Conservation (phyloP, 2,888 invertebrate genomes). For the Laothoe populi region DNA sequence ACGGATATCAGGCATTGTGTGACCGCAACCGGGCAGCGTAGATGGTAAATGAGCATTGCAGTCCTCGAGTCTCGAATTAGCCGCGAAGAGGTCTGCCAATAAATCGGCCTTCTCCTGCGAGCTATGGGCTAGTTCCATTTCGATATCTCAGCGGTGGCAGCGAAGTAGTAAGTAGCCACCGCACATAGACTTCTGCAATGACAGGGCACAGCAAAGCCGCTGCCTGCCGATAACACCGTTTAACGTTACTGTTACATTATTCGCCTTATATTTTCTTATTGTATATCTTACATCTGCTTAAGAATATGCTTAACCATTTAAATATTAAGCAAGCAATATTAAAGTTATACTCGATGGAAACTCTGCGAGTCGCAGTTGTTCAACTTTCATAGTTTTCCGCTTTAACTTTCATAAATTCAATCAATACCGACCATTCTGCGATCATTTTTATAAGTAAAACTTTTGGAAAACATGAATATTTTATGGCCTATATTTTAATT, state of each 20-base stretch:
- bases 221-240: too few relatives aligned
- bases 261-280: neutral
- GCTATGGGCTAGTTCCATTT: too few relatives aligned
- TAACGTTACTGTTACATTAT: neutral
- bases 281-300: constrained; percentile 19
- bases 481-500: constrained; percentile 27
- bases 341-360: constrained; percentile 60
- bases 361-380: constrained; percentile 57
- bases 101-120: too few relatives aligned
- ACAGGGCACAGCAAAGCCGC: too few relatives aligned
- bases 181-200: too few relatives aligned
- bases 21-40: too few relatives aligned
- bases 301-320: constrained; percentile 12
- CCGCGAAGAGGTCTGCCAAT: too few relatives aligned
- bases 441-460: constrained; percentile 67
- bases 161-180: too few relatives aligned
- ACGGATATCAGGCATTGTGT: too few relatives aligned
- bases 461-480: constrained; percentile 61
- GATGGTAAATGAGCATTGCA: too few relatives aligned
- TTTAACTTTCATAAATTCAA: constrained; percentile 71
- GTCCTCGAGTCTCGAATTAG: too few relatives aligned
- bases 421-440: constrained; percentile 64
- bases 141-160: too few relatives aligned
- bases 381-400: constrained; percentile 72
- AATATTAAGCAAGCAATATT: constrained; percentile 21